phyloP scores from a whole-genome alignment of 1,140 invertebrate species.

The Hydropsyche tenuis region DNA sequence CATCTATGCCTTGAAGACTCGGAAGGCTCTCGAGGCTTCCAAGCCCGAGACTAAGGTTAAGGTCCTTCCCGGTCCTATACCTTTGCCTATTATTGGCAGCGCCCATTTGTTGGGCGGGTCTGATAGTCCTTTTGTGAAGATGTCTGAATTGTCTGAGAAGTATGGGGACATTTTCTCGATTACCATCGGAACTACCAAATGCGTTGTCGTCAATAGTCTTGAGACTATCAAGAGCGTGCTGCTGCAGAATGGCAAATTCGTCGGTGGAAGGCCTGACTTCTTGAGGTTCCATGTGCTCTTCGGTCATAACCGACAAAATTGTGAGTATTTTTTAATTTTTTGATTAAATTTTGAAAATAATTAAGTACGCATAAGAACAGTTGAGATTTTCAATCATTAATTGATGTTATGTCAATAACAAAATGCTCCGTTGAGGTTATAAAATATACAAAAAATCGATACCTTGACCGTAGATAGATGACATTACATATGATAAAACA shows the following conservation, averaged over 20 bases:
- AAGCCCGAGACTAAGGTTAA: conserved; percentile 35
- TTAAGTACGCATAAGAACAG: no score
- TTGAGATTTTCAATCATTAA: no score
- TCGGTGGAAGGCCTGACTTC: conserved; percentile 83
- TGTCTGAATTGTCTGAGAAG: conserved; percentile 70
- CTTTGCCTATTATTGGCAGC: conserved; percentile 75
- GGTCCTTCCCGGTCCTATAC: conserved; percentile 70
- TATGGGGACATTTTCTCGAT: conserved; percentile 82
- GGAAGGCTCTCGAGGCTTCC: not conserved
- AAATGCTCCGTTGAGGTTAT: no score
- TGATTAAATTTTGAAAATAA: not conserved
- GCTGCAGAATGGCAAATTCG: conserved; percentile 78
- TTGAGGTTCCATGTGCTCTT: conserved; percentile 76
- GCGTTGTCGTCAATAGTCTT: conserved; percentile 79
- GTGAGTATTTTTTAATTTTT: conserved; percentile 67
- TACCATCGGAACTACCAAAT: conserved; percentile 72
- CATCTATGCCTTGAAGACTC: not conserved
- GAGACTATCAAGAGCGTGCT: conserved; percentile 78
- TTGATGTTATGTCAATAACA: no score
- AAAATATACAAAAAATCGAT: no score
- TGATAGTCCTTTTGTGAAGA: conserved; percentile 75
- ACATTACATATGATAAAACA: no score
- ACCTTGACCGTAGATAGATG: no score
- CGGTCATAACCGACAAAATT: conserved; percentile 77
- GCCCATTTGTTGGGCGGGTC: conserved; percentile 71